Evolutionary conservation across 2,797 vertebrate genomes (phyloP).

Genomic region (Sardinella longiceps): DNA sequence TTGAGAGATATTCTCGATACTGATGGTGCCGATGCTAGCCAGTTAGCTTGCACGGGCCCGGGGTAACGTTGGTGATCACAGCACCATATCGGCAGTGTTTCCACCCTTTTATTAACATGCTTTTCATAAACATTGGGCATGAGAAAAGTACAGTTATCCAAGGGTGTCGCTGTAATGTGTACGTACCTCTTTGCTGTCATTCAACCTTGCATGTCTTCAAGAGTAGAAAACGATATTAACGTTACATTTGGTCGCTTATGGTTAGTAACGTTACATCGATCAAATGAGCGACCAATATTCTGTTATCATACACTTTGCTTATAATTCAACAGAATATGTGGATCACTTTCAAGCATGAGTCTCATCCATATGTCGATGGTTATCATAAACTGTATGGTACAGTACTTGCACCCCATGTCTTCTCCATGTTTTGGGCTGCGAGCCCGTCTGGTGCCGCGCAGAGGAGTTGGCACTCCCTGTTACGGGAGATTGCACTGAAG

Average conservation of each 20-base stretch:
- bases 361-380: background rate
- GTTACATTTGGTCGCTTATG: background rate
- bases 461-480: conserved; percentile 20
- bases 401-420: background rate
- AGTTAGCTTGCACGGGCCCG: background rate
- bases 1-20: background rate
- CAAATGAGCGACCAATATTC: background rate
- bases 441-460: background rate
- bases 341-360: background rate
- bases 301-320: background rate
- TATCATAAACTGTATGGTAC: background rate
- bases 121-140: background rate
- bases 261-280: background rate
- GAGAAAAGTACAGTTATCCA: background rate
- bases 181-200: background rate
- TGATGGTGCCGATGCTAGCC: background rate
- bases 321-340: background rate
- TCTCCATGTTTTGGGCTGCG: background rate
- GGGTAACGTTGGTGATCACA: background rate
- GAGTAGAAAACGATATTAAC: background rate
- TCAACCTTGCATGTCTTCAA: background rate
- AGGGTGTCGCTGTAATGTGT: background rate
- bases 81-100: background rate
- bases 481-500: background rate
- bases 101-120: background rate